phyloP scores from a whole-genome alignment of 1,140 invertebrate genomes.

The Conopomorpha cramerella region DNA sequence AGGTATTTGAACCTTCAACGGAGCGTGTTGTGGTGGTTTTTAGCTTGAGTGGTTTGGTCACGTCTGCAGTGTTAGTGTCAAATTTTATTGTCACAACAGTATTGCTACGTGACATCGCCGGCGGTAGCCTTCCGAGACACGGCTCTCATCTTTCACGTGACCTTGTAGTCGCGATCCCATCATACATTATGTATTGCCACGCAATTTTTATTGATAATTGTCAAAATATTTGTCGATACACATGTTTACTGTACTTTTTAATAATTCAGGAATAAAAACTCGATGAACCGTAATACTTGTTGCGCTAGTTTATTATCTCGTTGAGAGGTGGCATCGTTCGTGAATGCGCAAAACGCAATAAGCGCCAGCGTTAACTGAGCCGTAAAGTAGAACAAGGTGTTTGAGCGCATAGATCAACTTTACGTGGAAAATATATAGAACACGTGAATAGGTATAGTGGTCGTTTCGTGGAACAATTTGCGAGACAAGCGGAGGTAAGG shows the following conservation, averaged over 20 bases:
- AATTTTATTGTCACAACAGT: conserved; percentile 50
- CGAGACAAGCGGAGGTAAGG: conserved; percentile 7
- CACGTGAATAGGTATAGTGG: conserved; percentile 2
- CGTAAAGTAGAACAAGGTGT: not conserved
- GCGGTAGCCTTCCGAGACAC: conserved; percentile 24
- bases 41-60: conserved; percentile 14
- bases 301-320: conserved; percentile 3
- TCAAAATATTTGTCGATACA: too few species aligned
- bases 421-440: not conserved
- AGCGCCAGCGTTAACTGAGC: not conserved
- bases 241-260: too few species aligned
- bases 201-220: too few species aligned
- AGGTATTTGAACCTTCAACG: conserved; percentile 13
- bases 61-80: conserved; percentile 39
- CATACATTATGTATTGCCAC: conserved; percentile 5
- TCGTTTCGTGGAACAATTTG: conserved; percentile 15
- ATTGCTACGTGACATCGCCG: conserved; percentile 36
- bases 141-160: conserved; percentile 38
- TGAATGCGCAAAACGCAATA: conserved; percentile 1
- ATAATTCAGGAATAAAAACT: too few species aligned
- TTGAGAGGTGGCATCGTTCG: conserved; percentile 7
- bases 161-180: conserved; percentile 33
- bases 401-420: not conserved
- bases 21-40: conserved; percentile 12
- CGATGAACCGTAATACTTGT: too few species aligned